These are phyloP conservation scores for Lemur catta DNA, from an alignment of 2,797 vertebrate species.

Conservation along the genomic window DNA sequence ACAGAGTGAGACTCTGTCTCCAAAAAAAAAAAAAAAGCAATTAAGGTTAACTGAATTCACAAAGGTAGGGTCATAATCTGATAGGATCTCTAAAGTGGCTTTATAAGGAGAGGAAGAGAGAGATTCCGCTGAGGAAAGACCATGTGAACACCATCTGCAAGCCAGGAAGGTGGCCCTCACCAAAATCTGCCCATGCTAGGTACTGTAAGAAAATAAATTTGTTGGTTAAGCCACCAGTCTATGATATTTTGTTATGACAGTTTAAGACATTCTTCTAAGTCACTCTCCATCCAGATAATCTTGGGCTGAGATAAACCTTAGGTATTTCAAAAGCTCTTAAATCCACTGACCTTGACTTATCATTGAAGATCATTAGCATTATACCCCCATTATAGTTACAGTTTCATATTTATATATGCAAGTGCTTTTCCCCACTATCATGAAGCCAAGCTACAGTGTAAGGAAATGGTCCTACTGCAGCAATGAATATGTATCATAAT, in stretches of 20 bases:
- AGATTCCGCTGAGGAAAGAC: not conserved
- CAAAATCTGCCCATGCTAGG: not conserved
- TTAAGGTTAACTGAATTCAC: not conserved
- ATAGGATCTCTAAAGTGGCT: not conserved
- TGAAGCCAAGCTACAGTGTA: not conserved
- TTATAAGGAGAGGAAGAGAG: not conserved
- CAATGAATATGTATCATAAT: not conserved
- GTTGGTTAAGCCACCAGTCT: not conserved
- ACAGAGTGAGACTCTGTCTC: no score
- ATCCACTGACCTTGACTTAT: not conserved
- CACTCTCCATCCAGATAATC: not conserved
- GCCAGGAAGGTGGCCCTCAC: not conserved
- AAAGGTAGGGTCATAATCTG: not conserved
- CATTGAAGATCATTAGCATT: not conserved
- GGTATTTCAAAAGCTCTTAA: conserved; percentile 2
- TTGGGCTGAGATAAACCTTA: not conserved
- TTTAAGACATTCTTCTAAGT: not conserved
- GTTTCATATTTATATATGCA: not conserved
- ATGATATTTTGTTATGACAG: not conserved
- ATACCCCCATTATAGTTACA: not conserved
- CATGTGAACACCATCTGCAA: not conserved
- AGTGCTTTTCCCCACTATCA: not conserved
- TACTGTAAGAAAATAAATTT: not conserved
- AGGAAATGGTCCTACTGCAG: not conserved
- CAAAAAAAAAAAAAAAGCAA: not conserved